Percentiles rank a stretch among this genome's conserved stretches.
These are phyloP conservation scores for Drosophila meridionalis DNA, from an alignment of 2,888 invertebrate species.

Conservation along the genomic window DNA sequence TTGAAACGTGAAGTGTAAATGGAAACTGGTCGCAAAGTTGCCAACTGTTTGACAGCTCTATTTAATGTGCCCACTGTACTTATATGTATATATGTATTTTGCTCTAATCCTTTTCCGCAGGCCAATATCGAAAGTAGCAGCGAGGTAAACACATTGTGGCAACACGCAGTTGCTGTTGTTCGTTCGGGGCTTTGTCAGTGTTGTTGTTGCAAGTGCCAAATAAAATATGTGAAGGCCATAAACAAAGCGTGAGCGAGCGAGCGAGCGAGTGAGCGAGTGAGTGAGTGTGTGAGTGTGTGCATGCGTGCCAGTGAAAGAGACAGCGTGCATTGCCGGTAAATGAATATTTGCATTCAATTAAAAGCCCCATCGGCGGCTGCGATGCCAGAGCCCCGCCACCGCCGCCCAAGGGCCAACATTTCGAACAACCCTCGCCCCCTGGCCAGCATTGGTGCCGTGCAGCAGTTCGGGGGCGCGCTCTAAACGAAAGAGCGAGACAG, in stretches of 20 bases:
- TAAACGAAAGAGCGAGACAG: slow-evolving; percentile 9
- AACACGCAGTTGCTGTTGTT: slow-evolving; percentile 24
- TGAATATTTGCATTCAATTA: slow-evolving; percentile 69
- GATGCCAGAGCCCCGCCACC: slow-evolving; percentile 49
- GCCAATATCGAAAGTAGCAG: slow-evolving; percentile 20
- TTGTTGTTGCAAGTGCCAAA: slow-evolving; percentile 35
- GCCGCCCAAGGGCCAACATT: slow-evolving; percentile 52
- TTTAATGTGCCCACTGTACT: slow-evolving; percentile 22
- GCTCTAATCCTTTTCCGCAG: slow-evolving; percentile 29
- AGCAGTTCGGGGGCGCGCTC: slow-evolving; percentile 31
- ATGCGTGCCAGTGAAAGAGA: slow-evolving; percentile 1
- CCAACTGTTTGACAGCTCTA: slow-evolving; percentile 21
- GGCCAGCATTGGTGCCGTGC: slow-evolving; percentile 22
- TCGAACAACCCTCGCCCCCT: slow-evolving; percentile 28
- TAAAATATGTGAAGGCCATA: slow-evolving; percentile 51
- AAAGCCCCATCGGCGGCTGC: slow-evolving; percentile 64
- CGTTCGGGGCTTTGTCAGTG: slow-evolving; percentile 24
- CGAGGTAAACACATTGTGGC: slow-evolving; percentile 27
- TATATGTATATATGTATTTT: slow-evolving; percentile 14
- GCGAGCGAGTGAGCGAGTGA: neutral
- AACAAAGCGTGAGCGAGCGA: slow-evolving; percentile 4
- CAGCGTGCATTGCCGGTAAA: slow-evolving; percentile 45
- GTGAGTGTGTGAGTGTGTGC: neutral
- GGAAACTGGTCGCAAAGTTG: slow-evolving; percentile 35
- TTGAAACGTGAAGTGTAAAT: slow-evolving; percentile 35